Base-by-base conservation (phyloP, 2,797 vertebrate species). In the Caiman crocodilus region DNA sequence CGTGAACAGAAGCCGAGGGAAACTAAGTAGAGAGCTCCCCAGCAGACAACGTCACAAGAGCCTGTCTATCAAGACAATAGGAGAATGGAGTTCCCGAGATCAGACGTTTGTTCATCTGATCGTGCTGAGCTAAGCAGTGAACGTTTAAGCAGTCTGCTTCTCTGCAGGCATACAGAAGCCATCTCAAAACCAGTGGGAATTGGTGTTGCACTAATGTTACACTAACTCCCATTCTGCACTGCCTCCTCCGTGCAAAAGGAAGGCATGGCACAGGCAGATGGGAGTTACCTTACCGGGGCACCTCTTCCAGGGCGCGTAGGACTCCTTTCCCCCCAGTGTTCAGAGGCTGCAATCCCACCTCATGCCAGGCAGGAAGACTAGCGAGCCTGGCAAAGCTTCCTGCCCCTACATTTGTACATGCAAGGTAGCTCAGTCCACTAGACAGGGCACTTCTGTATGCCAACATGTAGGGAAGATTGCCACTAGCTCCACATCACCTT, bases 361-460 rank as follows among this genome's bases (percentile, higher is more conserved):
- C 67, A 56, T 2, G 42, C 57, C 18, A 75, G 50, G 42, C 9
- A 3, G 1, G 30, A 69, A 20, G 9, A 21, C 57, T 14, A 83
- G 75, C 69, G 30, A 69, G 35, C 4, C 42, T 5, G 20, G 21
- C 0, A 18, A 85, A 67, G 65, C 65, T 75, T 32, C 83, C 56
- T 0, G 4, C 42, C n/a, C n/a, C 15, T n/a, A 58, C 2, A 0
- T 0, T 10, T 1, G 25, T 17, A n/a, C 10, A 17, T 35, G 11
- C 64, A 7, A 0, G 11, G 17, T 3, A 28, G 28, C 20, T 1
- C 0, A 3, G 20, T 32, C 71, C 32, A 4, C 55, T 18, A 77
- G 63, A 15, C 65, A 60, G 63, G 28, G 55, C 32, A 26, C 17
- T 21, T 28, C 42, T 14, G 69, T 25, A 73, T 26, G 23, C 25